Base-by-base conservation (phyloP, 2,888 invertebrate species). In the Drosophila pseudotalamancana region DNA sequence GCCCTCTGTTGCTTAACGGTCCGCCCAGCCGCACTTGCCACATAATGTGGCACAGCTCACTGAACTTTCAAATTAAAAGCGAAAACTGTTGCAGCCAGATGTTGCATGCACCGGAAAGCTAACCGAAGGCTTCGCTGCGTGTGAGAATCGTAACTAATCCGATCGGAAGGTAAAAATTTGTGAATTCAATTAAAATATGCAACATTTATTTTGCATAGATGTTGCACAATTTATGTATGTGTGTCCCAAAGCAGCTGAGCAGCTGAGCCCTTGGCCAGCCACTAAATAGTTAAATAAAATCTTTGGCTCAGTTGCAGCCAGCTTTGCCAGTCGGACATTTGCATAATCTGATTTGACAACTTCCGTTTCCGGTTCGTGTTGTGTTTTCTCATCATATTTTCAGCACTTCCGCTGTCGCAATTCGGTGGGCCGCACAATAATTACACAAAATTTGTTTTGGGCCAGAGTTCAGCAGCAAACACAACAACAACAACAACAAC, bases 31-130 rank as follows among this genome's bases (percentile, higher is more conserved):
- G 23, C 70, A 59, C 25, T 51, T 46, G 34, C 73, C 78, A 53
- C 82, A 83, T 48, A 63, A 65, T 66, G 71, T 67, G 84, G 64
- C 85, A 70, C 63, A 61, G 82, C 70, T 60, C 59, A 57, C 23
- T 64, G 61, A 87, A 77, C 62, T 87, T 87, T 81, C 56, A 77
- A 84, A 87, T 84, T 69, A 81, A 85, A 74, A 74, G 78, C 67
- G 72, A 84, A 70, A 79, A 72, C 67, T 59, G 54, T 64, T n/a
- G 76, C 60, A 65, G 65, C 34, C 76, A 79, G 54, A 63, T 68
- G 76, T 53, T 63, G 83, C 67, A 65, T 23, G 50, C 21, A 27
- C 19, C 65, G 8, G 16, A 25, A 5, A 25, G 5, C 16, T 3
- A 25, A 16, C 11, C 21, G 1, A 11, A 18, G 16, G n/a, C n/a